Conservation (phyloP, 2,888 invertebrate genomes). For the Napeogenes sylphis region DNA sequence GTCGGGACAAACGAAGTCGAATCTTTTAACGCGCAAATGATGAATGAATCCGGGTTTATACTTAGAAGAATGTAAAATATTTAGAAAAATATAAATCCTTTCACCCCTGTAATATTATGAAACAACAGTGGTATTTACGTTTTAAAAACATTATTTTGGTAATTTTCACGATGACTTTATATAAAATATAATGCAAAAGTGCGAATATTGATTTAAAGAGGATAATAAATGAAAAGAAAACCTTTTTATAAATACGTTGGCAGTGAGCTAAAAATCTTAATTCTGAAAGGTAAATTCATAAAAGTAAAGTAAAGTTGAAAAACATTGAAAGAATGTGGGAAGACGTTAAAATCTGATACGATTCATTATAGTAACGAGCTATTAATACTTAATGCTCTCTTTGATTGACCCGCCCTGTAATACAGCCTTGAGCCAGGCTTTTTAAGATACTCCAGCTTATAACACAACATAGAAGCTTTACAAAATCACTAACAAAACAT, state of each 20-base stretch:
- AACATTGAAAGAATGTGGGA: constrained; percentile 54
- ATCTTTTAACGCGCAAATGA: constrained; percentile 37
- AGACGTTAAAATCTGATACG: constrained; percentile 74
- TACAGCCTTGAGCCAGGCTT: constrained; percentile 47
- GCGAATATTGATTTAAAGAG: background rate
- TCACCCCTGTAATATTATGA: constrained; percentile 8
- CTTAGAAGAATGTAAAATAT: constrained; percentile 29
- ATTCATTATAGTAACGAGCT: constrained; percentile 77
- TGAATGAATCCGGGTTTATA: constrained; percentile 37
- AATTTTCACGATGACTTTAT: background rate
- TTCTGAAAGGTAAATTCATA: constrained; percentile 51
- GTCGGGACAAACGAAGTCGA: constrained; percentile 34
- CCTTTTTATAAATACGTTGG: constrained; percentile 4
- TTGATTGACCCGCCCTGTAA: constrained; percentile 72
- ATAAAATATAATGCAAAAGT: background rate
- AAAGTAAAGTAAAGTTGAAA: constrained; percentile 53
- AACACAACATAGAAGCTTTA: constrained; percentile 6
- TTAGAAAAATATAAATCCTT: constrained; percentile 23
- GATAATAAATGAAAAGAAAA: background rate
- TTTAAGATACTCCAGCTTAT: constrained; percentile 42
- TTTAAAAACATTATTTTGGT: background rate
- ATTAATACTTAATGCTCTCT: constrained; percentile 72
- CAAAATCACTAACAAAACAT: constrained; percentile 8
- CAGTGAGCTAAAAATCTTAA: constrained; percentile 40
- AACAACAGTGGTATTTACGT: constrained; percentile 4